Base-by-base conservation (phyloP, 1,140 invertebrate genomes). In the Meloidogyne exigua region DNA sequence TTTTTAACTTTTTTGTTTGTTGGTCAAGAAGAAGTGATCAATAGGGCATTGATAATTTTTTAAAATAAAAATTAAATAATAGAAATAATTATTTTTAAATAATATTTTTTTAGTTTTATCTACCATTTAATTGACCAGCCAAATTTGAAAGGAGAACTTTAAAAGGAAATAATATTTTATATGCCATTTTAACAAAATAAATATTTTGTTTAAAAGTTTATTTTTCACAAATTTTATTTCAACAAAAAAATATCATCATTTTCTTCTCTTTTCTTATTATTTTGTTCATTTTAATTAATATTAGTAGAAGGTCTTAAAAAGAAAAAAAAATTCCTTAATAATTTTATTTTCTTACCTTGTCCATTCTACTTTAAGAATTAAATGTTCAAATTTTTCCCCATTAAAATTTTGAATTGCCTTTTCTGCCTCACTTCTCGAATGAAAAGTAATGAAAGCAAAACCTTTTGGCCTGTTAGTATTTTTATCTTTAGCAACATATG, bases 351-450 rank as follows among this genome's bases (percentile, higher is more conserved):
- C 36, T 78, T 23, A 80, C 89, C 97, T 98, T 3, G 97, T 98
- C 96, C 96, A 99, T 90, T 99, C 96, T 23, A 98, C 97, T 89
- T 92, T 95, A 13, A 99, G 89, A 88, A 99, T 99, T 72, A 99
- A 91, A 90, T 99, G 95, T 90, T 98, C 95, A 88, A 98, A 98
- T 77, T 96, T 95, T 89, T 94, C 93, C 15, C 76, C 96, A 88
- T 98, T 93, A 7, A 99, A 91, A 64, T 90, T 91, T 76, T 91
- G 89, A 82, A 99, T 97, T 76, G 96, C 96, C 84, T 92, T 91
- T 21, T 93, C 92, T 49, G 96, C 96, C 89, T 96, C 94, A 83
- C 92, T 91, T 81, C 92, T 90, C 76, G 92, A 92, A 87, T 93
- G 94, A 88, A 95, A 98, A 86, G 96, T 96, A 66, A 98, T 93